Evolutionary conservation across 2,797 vertebrate genomes (phyloP).

Genomic region (Agapornis canus): DNA sequence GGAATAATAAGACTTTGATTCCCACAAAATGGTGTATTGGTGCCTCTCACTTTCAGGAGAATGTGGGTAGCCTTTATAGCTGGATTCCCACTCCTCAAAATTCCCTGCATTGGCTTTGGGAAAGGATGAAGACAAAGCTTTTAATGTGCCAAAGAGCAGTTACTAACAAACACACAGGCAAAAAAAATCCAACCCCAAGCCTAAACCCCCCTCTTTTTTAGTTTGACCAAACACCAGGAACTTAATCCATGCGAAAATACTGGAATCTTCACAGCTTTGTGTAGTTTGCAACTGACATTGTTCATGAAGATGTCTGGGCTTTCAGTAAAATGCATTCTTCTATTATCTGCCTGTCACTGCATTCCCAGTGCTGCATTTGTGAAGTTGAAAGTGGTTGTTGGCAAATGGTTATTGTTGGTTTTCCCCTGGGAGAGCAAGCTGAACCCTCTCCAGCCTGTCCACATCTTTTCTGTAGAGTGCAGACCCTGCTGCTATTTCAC

Average conservation of each 20-base stretch:
- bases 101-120: not conserved
- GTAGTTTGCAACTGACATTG: not conserved
- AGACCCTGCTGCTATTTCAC: not conserved
- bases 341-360: fast-evolving
- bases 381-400: not conserved
- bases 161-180: not conserved
- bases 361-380: fast-evolving
- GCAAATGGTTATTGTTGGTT: not conserved
- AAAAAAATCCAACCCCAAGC: not conserved
- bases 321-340: not conserved
- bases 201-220: not conserved
- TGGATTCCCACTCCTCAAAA: not conserved
- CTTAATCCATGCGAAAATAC: not conserved
- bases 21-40: fast-evolving
- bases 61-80: not conserved
- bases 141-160: not conserved
- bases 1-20: not conserved
- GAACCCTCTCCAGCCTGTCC: not conserved
- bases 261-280: not conserved
- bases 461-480: not conserved
- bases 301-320: not conserved
- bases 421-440: not conserved
- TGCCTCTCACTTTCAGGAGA: not conserved
- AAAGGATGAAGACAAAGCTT: not conserved
- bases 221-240: not conserved